These are phyloP conservation scores for Chelmon rostratus DNA, from an alignment of 2,797 vertebrate species.

Conservation along the genomic window DNA sequence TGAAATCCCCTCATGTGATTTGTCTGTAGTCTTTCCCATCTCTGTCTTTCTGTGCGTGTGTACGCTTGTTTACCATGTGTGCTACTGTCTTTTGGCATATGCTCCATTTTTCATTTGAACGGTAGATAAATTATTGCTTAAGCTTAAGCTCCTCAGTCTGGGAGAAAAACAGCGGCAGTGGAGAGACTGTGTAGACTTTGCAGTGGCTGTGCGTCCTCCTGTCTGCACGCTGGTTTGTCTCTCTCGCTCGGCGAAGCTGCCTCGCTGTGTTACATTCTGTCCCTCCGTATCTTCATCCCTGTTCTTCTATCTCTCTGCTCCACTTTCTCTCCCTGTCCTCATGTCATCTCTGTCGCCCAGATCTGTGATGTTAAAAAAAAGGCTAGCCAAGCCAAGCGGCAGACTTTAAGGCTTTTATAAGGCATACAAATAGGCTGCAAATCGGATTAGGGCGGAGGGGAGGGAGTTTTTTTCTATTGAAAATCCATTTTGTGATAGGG, in stretches of 20 bases:
- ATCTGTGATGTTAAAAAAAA: constrained; percentile 43
- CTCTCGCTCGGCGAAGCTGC: constrained; percentile 28
- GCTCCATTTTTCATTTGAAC: constrained; percentile 51
- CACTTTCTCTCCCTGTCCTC: constrained; percentile 62
- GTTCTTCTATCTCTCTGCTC: constrained; percentile 44
- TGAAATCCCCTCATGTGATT: constrained; percentile 62
- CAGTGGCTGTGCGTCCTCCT: constrained; percentile 37
- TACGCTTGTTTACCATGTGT: constrained; percentile 16
- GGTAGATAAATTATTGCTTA: constrained; percentile 55
- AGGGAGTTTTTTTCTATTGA: constrained; percentile 61
- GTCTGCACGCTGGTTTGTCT: constrained; percentile 49
- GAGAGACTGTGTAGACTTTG: constrained; percentile 29
- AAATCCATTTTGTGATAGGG: constrained; percentile 69
- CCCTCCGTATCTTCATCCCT: constrained; percentile 54
- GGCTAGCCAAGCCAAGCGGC: constrained; percentile 64
- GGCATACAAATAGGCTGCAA: constrained; percentile 74
- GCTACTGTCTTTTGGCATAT: constrained; percentile 41
- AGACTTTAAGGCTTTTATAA: constrained; percentile 75
- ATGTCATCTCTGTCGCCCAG: constrained; percentile 60
- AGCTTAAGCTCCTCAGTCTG: constrained; percentile 46
- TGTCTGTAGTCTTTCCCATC: constrained; percentile 45
- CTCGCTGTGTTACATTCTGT: constrained; percentile 48
- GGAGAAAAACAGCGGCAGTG: constrained; percentile 48
- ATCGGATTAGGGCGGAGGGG: constrained; percentile 72
- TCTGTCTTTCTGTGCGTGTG: constrained; percentile 29